Evolutionary conservation across 23 tunicate species (phyloP).

Genomic region (Styela clava): DNA sequence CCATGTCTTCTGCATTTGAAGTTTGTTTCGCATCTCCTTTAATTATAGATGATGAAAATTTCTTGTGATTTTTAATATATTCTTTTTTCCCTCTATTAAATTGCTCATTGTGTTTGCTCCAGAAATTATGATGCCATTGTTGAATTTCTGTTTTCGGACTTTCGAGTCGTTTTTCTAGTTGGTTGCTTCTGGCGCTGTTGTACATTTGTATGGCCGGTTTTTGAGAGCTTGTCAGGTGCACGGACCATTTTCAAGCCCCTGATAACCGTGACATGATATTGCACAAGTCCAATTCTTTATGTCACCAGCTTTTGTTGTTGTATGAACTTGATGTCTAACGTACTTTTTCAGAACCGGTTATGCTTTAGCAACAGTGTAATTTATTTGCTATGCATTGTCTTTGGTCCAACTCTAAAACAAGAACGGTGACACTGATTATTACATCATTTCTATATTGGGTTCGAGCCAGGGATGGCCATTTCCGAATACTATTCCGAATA

Average conservation of each 20-base stretch:
- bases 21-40: not conserved
- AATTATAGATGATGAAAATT: not conserved
- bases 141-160: slow-evolving; percentile 25
- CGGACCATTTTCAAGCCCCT: slow-evolving; percentile 2
- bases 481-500: too few species aligned
- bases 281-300: too few species aligned
- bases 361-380: too few species aligned
- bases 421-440: too few species aligned
- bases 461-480: too few species aligned
- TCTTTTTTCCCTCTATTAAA: not conserved
- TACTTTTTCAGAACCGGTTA: too few species aligned
- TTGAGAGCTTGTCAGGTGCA: slow-evolving; percentile 40
- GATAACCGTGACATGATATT: too few species aligned
- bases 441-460: too few species aligned
- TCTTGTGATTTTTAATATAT: not conserved
- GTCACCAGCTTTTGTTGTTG: too few species aligned
- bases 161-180: slow-evolving; percentile 17
- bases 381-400: too few species aligned
- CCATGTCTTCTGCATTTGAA: slow-evolving; percentile 36
- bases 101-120: slow-evolving; percentile 32
- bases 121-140: slow-evolving; percentile 45
- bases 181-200: slow-evolving; percentile 10
- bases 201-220: slow-evolving; percentile 27
- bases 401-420: too few species aligned
- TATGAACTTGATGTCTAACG: too few species aligned